Base-by-base conservation (phyloP, 2,113 vertebrate species). In the Oreochromis niloticus region DNA sequence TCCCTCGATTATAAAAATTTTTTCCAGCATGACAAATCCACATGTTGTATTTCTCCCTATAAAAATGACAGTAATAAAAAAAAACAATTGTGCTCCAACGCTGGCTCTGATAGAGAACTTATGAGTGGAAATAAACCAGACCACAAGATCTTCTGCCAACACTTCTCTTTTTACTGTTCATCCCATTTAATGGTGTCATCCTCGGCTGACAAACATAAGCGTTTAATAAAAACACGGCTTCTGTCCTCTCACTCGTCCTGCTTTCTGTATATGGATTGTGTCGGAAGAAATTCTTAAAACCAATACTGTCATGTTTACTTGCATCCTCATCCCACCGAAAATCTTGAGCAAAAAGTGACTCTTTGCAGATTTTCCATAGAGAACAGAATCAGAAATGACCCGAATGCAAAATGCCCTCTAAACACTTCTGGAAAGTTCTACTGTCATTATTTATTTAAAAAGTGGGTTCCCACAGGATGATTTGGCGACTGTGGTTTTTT, bases 1-100 rank as follows among this genome's bases (percentile, higher is more conserved):
- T 50, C 16, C 24, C 71, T 50, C 1, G 4, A 46, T 7, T 75
- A 48, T 19, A 12, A 50, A 0, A 0, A 0, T 0, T 8, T 50
- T 50, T 50, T 19, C 24, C 43, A 50, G 9, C 14, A 75, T 75
- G 71, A 78, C 6, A 78, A 78, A 78, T 78, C 6, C 43, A 32
- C 71, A 50, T 19, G 24, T 19, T 78, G 6, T 78, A 50, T 78
- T 32, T 75, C 10, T 75, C 71, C 16, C 6, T 78, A 32, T 30
- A 17, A 75, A 48, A 75, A 75, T 48, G 1, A 10, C 41, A 75
- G 4, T 7, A 46, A 48, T 11, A 17, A 48, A 3, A 73, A 10
- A 4, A 73, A 27, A 1, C 1, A 3, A 27, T 48, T 30, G 22
- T 48, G 14, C 41, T 75, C 68, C 68, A 75, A 30, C 0, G 4